Conservation (phyloP, 2,888 invertebrate genomes). For the Phania funesta region DNA sequence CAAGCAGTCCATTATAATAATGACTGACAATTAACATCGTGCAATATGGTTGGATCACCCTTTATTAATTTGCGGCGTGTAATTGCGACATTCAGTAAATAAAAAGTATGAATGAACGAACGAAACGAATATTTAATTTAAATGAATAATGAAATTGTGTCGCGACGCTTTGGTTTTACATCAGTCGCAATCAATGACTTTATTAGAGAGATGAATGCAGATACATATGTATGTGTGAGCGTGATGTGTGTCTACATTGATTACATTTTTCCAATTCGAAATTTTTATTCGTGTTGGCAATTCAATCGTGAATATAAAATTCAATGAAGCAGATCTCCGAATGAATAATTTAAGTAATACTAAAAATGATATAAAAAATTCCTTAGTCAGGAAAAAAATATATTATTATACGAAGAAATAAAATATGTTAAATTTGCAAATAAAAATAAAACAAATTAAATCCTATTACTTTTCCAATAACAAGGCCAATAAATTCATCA, state of each 20-base stretch:
- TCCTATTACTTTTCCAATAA: too few relatives aligned
- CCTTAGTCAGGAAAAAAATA: background rate
- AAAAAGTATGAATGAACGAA: background rate
- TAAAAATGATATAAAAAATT: background rate
- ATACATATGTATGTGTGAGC: background rate
- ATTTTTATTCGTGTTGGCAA: background rate
- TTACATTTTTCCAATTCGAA: background rate
- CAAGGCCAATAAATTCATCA: too few relatives aligned
- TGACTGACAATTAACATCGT: too few relatives aligned
- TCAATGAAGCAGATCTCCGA: slow-evolving; percentile 39
- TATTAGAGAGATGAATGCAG: background rate
- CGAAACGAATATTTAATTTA: background rate
- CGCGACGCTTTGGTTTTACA: background rate
- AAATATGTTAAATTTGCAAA: background rate
- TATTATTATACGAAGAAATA: background rate
- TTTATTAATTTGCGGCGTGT: too few relatives aligned
- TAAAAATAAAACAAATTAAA: too few relatives aligned
- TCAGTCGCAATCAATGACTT: slow-evolving; percentile 8
- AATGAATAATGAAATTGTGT: slow-evolving; percentile 1
- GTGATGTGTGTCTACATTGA: background rate
- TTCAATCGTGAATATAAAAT: slow-evolving; percentile 16
- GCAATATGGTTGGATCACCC: too few relatives aligned
- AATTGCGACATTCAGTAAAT: too few relatives aligned
- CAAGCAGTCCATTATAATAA: too few relatives aligned
- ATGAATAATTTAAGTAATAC: background rate